Evolutionary conservation across 2,888 invertebrate species (phyloP).

Genomic region (Rhingia campestris): DNA sequence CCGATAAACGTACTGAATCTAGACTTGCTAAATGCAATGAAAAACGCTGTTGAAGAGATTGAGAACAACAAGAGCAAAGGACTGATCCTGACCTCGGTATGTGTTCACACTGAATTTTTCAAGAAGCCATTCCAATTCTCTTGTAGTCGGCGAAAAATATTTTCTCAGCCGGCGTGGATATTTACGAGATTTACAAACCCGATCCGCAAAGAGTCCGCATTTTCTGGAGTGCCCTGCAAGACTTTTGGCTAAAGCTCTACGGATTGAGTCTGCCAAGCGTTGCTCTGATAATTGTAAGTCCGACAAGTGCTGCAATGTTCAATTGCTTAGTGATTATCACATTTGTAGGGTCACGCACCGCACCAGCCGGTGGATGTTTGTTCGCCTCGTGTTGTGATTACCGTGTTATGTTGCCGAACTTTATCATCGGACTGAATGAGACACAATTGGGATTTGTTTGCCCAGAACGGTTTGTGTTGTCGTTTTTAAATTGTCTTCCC

Average conservation of each 20-base stretch:
- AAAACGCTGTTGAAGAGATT: slow-evolving; percentile 86
- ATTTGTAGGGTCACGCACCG: slow-evolving; percentile 88
- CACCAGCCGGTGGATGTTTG: slow-evolving; percentile 93
- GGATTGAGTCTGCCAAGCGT: slow-evolving; percentile 88
- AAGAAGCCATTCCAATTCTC: not conserved
- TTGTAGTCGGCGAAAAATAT: slow-evolving; percentile 87
- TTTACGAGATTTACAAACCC: slow-evolving; percentile 93
- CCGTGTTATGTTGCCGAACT: slow-evolving; percentile 92
- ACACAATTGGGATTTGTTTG: slow-evolving; percentile 91
- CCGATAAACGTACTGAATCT: slow-evolving; percentile 93
- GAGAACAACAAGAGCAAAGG: slow-evolving; percentile 88
- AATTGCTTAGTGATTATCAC: not conserved
- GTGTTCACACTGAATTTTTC: not conserved
- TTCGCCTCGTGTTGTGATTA: slow-evolving; percentile 92
- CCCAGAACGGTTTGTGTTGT: slow-evolving; percentile 88
- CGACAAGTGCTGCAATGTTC: not conserved
- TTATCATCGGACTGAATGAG: slow-evolving; percentile 93
- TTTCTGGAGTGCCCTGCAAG: slow-evolving; percentile 91
- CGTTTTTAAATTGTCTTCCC: slow-evolving; percentile 86
- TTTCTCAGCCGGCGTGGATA: slow-evolving; percentile 93
- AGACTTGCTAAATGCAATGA: slow-evolving; percentile 87
- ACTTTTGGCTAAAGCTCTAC: slow-evolving; percentile 91
- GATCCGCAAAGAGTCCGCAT: slow-evolving; percentile 86
- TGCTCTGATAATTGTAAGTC: slow-evolving; percentile 91
- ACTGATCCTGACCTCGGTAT: slow-evolving; percentile 91